Base-by-base conservation (phyloP, 2,113 vertebrate species). In the Meles meles region DNA sequence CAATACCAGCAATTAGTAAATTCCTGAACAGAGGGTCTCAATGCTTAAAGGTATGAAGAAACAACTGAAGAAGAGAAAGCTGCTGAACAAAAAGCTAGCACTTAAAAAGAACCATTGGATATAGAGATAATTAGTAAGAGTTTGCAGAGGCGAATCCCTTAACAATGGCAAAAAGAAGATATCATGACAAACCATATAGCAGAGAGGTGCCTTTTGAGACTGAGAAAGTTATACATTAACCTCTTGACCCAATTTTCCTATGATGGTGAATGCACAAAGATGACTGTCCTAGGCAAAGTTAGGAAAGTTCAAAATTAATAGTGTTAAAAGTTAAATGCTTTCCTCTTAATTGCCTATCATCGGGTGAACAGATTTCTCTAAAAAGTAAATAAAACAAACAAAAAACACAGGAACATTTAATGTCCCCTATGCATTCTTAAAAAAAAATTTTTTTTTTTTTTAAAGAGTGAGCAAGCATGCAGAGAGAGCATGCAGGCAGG, bases 251-350 rank as follows among this genome's bases (percentile, higher is more conserved):
- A 95, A 76, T 90, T 84, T 76, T 59, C 80, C 91, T 91, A 17
- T 31, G 94, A 72, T 67, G 59, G 72, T 63, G 4, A 65, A 76
- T 52, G 39, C 29, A 92, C 27, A 89, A 23, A 72, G 44, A 65
- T 42, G 29, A 89, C 25, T 76, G 44, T 84, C 39, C 27, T 77
- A 77, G 67, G 49, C 27, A 95, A 94, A 88, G 47, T 27, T 61
- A 80, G n/a, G 7, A 92, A 81, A 97, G 88, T 87, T 93, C 61
- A 93, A 94, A 92, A 59, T n/a, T 65, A 80, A 39, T 29, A 96
- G n/a, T 69, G 49, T 65, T 81, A 59, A 94, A 90, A 90, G 55
- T 61, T 27, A 82, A 95, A 94, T 12, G 88, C 31, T 63, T 87
- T 42, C n/a, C 31, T 52, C 15, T 90, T 88, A 72, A 63, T 25